Conservation (phyloP, 2,797 vertebrate species). For the Falco concolor region DNA sequence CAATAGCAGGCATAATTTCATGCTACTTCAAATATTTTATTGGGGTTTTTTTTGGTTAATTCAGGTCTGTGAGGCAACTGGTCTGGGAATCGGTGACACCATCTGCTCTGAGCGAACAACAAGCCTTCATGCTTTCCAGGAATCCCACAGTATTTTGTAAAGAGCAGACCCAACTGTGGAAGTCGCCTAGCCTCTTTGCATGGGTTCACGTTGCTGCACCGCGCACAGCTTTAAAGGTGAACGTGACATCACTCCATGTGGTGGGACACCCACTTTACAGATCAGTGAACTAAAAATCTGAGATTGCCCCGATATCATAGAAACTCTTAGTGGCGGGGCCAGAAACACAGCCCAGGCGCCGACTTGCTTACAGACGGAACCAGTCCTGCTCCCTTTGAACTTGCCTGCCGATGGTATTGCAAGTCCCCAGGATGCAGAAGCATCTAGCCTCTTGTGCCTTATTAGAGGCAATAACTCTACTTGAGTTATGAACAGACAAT, state of each 20-base stretch:
- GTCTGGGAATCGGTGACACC: slow-evolving; percentile 20
- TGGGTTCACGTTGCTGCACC: fast-evolving
- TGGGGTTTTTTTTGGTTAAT: not conserved
- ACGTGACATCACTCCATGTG: not conserved
- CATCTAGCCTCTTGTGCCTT: not conserved
- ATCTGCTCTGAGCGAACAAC: not conserved
- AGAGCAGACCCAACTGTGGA: not conserved
- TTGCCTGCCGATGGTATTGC: not conserved
- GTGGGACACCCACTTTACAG: not conserved
- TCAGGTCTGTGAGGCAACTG: slow-evolving; percentile 22
- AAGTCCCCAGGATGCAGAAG: not conserved
- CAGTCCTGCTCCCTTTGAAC: not conserved
- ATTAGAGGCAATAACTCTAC: not conserved
- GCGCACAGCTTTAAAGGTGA: not conserved
- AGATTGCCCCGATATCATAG: not conserved
- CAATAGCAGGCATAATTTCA: not conserved
- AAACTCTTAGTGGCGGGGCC: not conserved
- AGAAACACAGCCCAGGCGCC: not conserved
- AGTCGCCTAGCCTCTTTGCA: not conserved
- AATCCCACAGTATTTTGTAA: slow-evolving; percentile 13
- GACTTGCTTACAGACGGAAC: not conserved
- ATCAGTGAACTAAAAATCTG: not conserved
- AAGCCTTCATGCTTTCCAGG: slow-evolving; percentile 26
- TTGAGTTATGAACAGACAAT: not conserved
- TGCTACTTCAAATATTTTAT: not conserved